A percentile compares a stretch with the other conserved stretches of the same genome.
phyloP scores from a whole-genome alignment of 2,888 invertebrate species.

The Nomada goodeniana region DNA sequence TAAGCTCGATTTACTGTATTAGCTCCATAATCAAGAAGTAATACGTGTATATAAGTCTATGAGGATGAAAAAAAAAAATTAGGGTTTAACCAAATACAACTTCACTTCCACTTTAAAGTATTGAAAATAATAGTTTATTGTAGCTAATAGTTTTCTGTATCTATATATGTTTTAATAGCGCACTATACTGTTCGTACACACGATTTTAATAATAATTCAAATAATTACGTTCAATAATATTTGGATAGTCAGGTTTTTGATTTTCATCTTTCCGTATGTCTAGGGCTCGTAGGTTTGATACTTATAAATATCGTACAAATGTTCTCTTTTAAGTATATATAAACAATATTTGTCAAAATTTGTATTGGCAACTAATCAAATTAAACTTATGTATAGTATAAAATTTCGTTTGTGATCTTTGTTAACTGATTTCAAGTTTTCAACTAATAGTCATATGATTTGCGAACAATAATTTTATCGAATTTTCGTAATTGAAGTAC shows the following conservation, averaged over 20 bases:
- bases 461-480: not conserved
- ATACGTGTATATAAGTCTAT: conserved; percentile 35
- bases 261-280: conserved; percentile 1
- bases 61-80: conserved; percentile 4
- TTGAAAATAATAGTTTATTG: conserved; percentile 30
- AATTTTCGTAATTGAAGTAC: conserved; percentile 14
- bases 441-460: not conserved
- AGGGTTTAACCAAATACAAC: conserved; percentile 12
- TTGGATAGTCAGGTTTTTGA: not conserved
- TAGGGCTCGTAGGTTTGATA: conserved; percentile 2
- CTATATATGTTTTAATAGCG: conserved; percentile 8
- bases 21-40: conserved; percentile 13
- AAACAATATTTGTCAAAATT: conserved; percentile 15
- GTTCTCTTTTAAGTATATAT: not conserved
- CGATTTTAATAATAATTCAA: conserved; percentile 12
- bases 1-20: conserved; percentile 38
- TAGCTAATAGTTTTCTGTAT: conserved; percentile 19
- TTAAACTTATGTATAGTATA: conserved; percentile 4
- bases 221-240: conserved; percentile 2
- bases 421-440: not conserved
- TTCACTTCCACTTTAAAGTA: conserved; percentile 25
- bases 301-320: conserved; percentile 9
- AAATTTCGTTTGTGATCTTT: not conserved
- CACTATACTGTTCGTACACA: conserved; percentile 13
- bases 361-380: conserved; percentile 21